A percentile compares a stretch with the other conserved stretches of the same genome.
Evolutionary conservation across 2,113 vertebrate genomes (phyloP).

Genomic region (Acanthochromis polyacanthus): DNA sequence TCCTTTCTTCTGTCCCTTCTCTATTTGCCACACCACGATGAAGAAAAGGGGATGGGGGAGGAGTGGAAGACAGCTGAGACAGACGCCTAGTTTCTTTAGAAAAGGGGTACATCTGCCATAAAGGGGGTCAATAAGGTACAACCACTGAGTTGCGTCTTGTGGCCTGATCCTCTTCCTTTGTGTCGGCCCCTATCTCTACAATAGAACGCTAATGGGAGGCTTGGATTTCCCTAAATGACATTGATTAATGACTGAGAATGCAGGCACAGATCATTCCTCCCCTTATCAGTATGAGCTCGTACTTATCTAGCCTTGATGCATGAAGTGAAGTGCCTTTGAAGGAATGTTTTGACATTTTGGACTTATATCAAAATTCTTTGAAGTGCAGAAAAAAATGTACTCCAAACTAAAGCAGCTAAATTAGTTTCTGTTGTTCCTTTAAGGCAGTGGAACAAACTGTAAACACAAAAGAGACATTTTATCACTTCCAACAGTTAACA

Average conservation of each 20-base stretch:
- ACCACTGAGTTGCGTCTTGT: conserved; percentile 55
- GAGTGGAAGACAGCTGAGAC: conserved; percentile 30
- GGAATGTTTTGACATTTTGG: conserved; percentile 32
- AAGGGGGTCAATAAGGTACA: conserved; percentile 72
- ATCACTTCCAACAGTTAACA: too few relatives aligned
- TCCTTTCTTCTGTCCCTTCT: conserved; percentile 23
- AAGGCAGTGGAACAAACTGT: too few relatives aligned
- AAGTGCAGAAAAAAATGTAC: neutral
- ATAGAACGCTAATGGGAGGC: conserved; percentile 69
- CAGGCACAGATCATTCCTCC: conserved; percentile 41
- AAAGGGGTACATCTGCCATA: conserved; percentile 65
- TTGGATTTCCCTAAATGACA: conserved; percentile 76
- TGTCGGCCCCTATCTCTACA: conserved; percentile 67
- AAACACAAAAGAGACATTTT: too few relatives aligned
- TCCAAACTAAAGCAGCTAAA: neutral
- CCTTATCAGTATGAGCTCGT: conserved; percentile 50
- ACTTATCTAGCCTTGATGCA: conserved; percentile 44
- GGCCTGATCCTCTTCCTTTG: conserved; percentile 72
- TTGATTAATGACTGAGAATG: conserved; percentile 72
- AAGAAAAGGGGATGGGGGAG: conserved; percentile 32
- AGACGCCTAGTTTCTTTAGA: conserved; percentile 38
- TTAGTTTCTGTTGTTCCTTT: too few relatives aligned
- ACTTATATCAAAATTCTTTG: neutral
- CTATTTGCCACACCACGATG: conserved; percentile 32
- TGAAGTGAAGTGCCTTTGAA: conserved; percentile 44